Conservation (phyloP, 2,797 vertebrate genomes). For the Protonibea diacanthus region DNA sequence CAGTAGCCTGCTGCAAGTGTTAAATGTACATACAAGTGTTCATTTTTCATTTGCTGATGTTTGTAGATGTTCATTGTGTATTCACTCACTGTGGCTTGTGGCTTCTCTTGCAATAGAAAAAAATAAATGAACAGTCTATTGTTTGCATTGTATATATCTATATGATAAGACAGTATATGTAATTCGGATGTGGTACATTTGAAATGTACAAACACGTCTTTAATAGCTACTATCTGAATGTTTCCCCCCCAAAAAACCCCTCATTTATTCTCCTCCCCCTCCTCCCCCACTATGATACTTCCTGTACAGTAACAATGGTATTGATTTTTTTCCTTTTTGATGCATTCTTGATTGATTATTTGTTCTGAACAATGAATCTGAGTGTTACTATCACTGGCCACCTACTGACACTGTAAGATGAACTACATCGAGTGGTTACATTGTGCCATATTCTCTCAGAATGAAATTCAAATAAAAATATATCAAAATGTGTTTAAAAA, state of each 20-base stretch:
- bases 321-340: conserved; percentile 76
- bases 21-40: conserved; percentile 72
- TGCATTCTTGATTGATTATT: conserved; percentile 76
- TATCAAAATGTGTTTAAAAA: conserved; percentile 65
- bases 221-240: conserved; percentile 83
- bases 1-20: conserved; percentile 71
- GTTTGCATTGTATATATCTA: conserved; percentile 85
- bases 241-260: conserved; percentile 41
- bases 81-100: conserved; percentile 82
- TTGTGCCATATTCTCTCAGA: conserved; percentile 84
- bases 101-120: conserved; percentile 79
- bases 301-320: conserved; percentile 81
- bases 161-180: conserved; percentile 80
- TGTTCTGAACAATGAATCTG: conserved; percentile 72
- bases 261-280: conserved; percentile 28
- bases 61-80: conserved; percentile 78
- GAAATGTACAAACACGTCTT: conserved; percentile 85
- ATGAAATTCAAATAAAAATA: conserved; percentile 84
- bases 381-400: conserved; percentile 73
- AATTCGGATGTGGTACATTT: conserved; percentile 81
- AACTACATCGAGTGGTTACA: conserved; percentile 79
- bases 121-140: conserved; percentile 70
- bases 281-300: conserved; percentile 56
- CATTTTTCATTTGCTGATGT: conserved; percentile 76
- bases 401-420: conserved; percentile 72